phyloP scores from a whole-genome alignment of 2,888 invertebrate genomes.

The Leuctra nigra region DNA sequence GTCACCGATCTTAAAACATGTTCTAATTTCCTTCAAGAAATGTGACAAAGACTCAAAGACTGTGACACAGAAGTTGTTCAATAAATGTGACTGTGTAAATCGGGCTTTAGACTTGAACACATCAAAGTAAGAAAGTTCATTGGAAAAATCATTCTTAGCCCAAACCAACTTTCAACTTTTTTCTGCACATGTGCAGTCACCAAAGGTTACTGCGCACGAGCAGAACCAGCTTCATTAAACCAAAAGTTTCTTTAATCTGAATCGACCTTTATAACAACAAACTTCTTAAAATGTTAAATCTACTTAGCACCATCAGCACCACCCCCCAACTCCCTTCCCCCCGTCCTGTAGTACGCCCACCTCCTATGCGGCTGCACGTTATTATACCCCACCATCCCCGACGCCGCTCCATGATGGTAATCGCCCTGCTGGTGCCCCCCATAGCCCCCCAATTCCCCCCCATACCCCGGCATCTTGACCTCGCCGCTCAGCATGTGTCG shows the following conservation, averaged over 20 bases:
- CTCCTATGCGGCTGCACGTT: neutral
- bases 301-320: neutral
- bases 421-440: neutral
- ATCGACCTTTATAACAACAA: neutral
- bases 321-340: slow-evolving; percentile 13
- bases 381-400: neutral
- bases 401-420: neutral
- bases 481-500: slow-evolving; percentile 29
- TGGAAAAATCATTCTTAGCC: too few species aligned
- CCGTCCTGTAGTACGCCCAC: slow-evolving; percentile 10
- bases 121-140: too few species aligned
- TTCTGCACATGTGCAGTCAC: too few species aligned
- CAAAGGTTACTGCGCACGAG: too few species aligned
- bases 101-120: too few species aligned
- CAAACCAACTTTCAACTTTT: too few species aligned
- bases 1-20: too few species aligned
- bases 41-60: too few species aligned
- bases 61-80: too few species aligned
- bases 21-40: too few species aligned
- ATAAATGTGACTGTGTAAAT: too few species aligned
- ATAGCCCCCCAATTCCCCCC: neutral
- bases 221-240: too few species aligned
- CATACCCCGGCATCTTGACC: neutral
- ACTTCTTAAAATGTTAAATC: neutral
- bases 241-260: neutral